A percentile compares a stretch with the other conserved stretches of the same genome.
Evolutionary conservation across 2,888 invertebrate genomes (phyloP).

Genomic region (Yponomeuta plumbellus): DNA sequence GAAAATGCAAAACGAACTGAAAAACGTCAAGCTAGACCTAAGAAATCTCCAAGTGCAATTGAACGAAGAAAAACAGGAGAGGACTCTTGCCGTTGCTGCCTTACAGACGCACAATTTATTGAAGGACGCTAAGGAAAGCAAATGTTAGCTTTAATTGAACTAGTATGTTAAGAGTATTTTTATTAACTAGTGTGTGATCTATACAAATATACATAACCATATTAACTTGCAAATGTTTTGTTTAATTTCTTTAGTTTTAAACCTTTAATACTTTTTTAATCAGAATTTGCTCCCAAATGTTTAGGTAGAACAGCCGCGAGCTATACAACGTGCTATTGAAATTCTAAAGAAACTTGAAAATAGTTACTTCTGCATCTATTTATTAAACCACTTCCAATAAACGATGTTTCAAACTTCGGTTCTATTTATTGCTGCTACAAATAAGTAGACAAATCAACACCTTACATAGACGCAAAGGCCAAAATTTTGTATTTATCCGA

Average conservation of each 20-base stretch:
- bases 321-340: no score
- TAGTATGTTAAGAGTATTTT: not conserved
- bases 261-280: no score
- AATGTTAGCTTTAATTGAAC: constrained; percentile 44
- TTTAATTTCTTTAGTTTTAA: not conserved
- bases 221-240: not conserved
- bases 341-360: no score
- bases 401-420: no score
- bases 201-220: not conserved
- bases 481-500: no score
- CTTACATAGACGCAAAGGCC: no score
- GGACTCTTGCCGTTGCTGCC: constrained; percentile 63
- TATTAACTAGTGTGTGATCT: not conserved
- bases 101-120: constrained; percentile 60
- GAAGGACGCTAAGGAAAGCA: constrained; percentile 68
- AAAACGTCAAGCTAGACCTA: constrained; percentile 79
- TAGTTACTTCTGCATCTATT: no score
- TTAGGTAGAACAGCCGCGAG: not conserved
- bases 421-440: no score
- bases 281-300: not conserved
- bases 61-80: constrained; percentile 80
- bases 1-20: constrained; percentile 84
- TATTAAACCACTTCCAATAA: no score
- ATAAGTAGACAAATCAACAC: no score
- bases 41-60: constrained; percentile 77